phyloP scores from a whole-genome alignment of 2,888 invertebrate genomes.

The Trisateles emortualis region DNA sequence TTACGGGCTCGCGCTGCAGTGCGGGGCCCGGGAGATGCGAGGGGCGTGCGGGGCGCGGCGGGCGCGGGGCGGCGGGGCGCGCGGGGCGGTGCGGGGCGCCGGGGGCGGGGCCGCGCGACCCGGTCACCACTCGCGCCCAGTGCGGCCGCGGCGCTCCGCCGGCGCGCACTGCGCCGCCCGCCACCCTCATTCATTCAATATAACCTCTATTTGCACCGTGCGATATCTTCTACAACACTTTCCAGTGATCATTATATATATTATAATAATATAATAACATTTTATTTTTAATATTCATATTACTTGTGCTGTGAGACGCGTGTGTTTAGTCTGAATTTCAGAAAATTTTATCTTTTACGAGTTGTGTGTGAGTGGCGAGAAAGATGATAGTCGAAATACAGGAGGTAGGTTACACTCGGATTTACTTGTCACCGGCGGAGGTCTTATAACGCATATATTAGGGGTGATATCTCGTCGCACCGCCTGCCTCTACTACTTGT shows the following conservation, averaged over 20 bases:
- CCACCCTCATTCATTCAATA: conserved; percentile 29
- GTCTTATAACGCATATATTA: conserved; percentile 36
- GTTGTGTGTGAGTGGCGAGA: conserved; percentile 54
- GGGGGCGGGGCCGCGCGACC: conserved; percentile 70
- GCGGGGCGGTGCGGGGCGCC: conserved; percentile 21
- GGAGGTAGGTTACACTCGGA: conserved; percentile 67
- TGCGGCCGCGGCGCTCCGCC: conserved; percentile 84
- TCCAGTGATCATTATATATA: conserved; percentile 29
- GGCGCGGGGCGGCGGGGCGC: conserved; percentile 37
- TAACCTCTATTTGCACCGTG: conserved; percentile 48
- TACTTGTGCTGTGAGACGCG: conserved; percentile 35
- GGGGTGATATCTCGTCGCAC: conserved; percentile 35
- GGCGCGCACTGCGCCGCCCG: conserved; percentile 75
- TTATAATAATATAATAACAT: conserved; percentile 28
- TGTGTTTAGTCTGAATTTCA: conserved; percentile 14
- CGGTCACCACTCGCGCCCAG: conserved; percentile 76
- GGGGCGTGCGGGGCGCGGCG: conserved; percentile 31
- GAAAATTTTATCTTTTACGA: conserved; percentile 26
- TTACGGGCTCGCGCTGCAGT: conserved; percentile 75
- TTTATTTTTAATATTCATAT: conserved; percentile 49
- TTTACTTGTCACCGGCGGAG: conserved; percentile 37
- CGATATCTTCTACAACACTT: conserved; percentile 36
- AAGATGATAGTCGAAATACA: conserved; percentile 84
- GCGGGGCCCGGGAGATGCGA: conserved; percentile 64
- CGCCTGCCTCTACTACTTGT: conserved; percentile 29